phyloP scores from a whole-genome alignment of 1,140 invertebrate genomes.

The Lordiphosa stackelbergi region DNA sequence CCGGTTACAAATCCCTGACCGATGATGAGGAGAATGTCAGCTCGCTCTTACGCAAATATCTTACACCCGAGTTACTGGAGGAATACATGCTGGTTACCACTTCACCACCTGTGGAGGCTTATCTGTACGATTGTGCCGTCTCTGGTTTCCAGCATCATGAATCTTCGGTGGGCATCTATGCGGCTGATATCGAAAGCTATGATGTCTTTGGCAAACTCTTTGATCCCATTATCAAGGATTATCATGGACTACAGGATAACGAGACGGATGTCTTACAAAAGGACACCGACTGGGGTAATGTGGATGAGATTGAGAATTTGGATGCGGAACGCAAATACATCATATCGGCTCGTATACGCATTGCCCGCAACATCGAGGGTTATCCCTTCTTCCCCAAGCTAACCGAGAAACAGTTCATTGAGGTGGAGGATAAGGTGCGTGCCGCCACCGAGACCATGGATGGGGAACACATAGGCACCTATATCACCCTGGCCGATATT shows the following conservation, averaged over 20 bases:
- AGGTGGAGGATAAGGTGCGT: conserved; percentile 66
- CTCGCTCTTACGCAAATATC: conserved; percentile 86
- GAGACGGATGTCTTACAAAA: conserved; percentile 79
- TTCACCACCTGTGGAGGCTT: conserved; percentile 77
- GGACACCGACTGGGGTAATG: conserved; percentile 83
- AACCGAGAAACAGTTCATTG: conserved; percentile 82
- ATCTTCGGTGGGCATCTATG: conserved; percentile 84
- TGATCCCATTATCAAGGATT: conserved; percentile 87
- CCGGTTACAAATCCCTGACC: conserved; percentile 81
- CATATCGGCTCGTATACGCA: conserved; percentile 86
- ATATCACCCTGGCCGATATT: conserved; percentile 84
- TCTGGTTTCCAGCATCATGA: conserved; percentile 83
- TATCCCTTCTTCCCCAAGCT: conserved; percentile 88
- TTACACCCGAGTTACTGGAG: conserved; percentile 82
- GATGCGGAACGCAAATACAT: conserved; percentile 85
- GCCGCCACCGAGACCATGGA: conserved; percentile 65
- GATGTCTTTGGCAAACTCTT: conserved; percentile 84
- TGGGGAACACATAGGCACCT: conserved; percentile 83
- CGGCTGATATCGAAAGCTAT: conserved; percentile 86
- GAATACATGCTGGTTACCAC: conserved; percentile 82
- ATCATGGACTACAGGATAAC: conserved; percentile 82
- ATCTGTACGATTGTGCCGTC: conserved; percentile 83
- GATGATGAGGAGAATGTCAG: conserved; percentile 79
- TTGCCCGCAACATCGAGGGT: conserved; percentile 83
- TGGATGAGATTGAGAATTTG: conserved; percentile 82